Evolutionary conservation across 1,140 invertebrate genomes (phyloP).

Genomic region (Caenorhabditis briggsae): DNA sequence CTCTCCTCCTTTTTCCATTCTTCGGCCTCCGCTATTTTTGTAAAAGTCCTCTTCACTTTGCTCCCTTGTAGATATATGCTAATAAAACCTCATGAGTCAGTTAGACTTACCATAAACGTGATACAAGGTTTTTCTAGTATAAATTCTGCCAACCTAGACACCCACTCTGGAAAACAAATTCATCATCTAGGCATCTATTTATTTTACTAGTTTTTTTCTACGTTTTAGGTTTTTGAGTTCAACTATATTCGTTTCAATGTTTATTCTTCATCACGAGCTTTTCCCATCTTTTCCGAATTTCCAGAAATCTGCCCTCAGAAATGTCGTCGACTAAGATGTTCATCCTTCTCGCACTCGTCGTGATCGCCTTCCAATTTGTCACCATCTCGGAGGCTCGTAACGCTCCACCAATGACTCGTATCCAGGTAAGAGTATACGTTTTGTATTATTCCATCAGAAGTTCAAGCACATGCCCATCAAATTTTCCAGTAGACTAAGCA

Average conservation of each 20-base stretch:
- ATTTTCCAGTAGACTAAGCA: not conserved
- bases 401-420: slow-evolving; percentile 47
- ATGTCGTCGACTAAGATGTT: slow-evolving; percentile 8
- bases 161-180: slow-evolving; percentile 7
- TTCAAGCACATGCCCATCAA: not conserved
- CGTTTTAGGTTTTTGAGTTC: not conserved
- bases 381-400: slow-evolving; percentile 18
- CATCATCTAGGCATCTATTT: slow-evolving; percentile 22
- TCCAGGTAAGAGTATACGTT: slow-evolving; percentile 10
- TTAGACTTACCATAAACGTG: not conserved
- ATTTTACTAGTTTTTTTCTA: not conserved
- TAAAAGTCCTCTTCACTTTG: too few species aligned
- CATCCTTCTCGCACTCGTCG: slow-evolving; percentile 16
- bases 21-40: not conserved
- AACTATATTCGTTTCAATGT: too few species aligned
- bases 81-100: slow-evolving; percentile 29
- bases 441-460: not conserved
- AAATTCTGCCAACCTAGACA: not conserved
- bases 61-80: not conserved
- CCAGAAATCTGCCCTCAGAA: slow-evolving; percentile 2
- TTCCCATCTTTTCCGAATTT: not conserved
- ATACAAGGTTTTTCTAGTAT: not conserved
- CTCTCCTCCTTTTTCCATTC: not conserved
- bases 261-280: not conserved
- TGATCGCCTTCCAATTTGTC: slow-evolving; percentile 18